phyloP scores from a whole-genome alignment of 2,797 vertebrate species.

The Odontamblyopus rebecca region DNA sequence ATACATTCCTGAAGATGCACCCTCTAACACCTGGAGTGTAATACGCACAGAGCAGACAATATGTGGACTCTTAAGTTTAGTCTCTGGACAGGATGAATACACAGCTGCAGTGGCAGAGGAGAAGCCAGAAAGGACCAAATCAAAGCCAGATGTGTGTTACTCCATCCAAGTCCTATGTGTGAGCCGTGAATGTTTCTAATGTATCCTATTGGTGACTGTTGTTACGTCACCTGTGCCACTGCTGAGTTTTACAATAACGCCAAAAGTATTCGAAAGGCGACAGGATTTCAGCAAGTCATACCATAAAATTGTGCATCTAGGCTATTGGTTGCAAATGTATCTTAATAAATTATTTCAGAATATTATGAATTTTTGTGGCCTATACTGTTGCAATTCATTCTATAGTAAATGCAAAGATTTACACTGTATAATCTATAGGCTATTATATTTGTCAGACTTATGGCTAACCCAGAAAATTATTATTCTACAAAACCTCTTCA shows the following conservation, averaged over 20 bases:
- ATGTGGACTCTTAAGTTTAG: constrained; percentile 32
- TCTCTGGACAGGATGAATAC: constrained; percentile 52
- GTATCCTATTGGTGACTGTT: constrained; percentile 27
- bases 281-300: neutral
- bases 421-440: no score
- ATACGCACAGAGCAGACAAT: constrained; percentile 11
- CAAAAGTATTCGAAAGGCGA: neutral
- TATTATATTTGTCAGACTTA: no score
- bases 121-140: constrained; percentile 55
- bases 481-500: no score
- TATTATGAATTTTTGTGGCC: neutral
- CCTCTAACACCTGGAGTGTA: constrained; percentile 19
- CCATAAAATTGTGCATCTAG: neutral
- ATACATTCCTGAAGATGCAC: constrained; percentile 26
- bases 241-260: neutral
- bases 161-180: constrained; percentile 34
- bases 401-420: neutral
- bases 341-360: neutral
- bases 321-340: neutral
- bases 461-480: no score
- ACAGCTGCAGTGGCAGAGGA: constrained; percentile 41
- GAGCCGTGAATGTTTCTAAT: constrained; percentile 40
- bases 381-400: neutral
- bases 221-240: constrained; percentile 33
- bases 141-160: constrained; percentile 74